A percentile compares a stretch with the other conserved stretches of the same genome.
These are phyloP conservation scores for Sciurus niger DNA, from an alignment of 2,113 vertebrate species.

Conservation along the genomic window DNA sequence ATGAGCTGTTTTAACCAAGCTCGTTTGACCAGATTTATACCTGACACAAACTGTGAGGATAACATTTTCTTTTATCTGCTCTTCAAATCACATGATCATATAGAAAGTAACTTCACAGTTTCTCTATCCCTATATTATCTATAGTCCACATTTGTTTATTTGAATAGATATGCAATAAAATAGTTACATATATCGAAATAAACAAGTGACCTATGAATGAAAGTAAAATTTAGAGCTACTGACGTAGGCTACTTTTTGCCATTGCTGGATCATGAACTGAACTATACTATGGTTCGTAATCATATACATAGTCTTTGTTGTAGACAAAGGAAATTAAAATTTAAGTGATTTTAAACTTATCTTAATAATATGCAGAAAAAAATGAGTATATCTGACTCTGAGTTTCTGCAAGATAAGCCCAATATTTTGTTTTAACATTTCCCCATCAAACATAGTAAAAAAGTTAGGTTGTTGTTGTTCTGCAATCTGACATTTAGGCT, in stretches of 20 bases:
- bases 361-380: conserved; percentile 74
- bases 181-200: conserved; percentile 20
- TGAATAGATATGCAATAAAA: neutral
- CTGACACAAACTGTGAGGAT: neutral
- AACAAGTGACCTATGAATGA: conserved; percentile 13
- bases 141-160: conserved; percentile 45
- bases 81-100: conserved; percentile 47
- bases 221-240: conserved; percentile 57
- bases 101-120: conserved; percentile 40
- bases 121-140: neutral
- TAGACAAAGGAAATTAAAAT: conserved; percentile 71
- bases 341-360: conserved; percentile 62
- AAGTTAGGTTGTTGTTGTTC: conserved; percentile 78
- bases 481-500: conserved; percentile 82
- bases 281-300: neutral
- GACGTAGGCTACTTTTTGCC: neutral
- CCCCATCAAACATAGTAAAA: conserved; percentile 85
- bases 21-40: conserved; percentile 31
- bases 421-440: conserved; percentile 86
- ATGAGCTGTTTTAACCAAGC: conserved; percentile 48
- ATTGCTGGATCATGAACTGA: conserved; percentile 11
- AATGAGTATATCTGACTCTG: conserved; percentile 78
- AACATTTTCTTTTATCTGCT: conserved; percentile 55
- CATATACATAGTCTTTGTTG: conserved; percentile 49
- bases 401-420: conserved; percentile 74